A percentile compares a stretch with the other conserved stretches of the same genome.
Conservation (phyloP, 2,888 invertebrate species). For the Callinectes sapidus region DNA sequence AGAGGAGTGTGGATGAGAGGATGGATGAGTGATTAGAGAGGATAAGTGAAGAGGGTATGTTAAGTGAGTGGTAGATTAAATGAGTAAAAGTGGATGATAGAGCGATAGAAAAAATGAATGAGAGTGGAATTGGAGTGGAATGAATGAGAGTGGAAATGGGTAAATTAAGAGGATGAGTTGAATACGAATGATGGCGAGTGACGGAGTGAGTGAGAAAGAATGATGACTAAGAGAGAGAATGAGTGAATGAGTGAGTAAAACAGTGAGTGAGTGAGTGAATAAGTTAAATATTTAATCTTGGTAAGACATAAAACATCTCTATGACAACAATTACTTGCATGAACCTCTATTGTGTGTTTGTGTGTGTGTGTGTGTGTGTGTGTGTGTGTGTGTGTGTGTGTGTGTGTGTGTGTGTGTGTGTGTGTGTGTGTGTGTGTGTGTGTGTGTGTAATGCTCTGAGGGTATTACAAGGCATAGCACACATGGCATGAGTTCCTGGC, state of each 20-base stretch:
- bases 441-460: neutral
- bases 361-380: neutral
- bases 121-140: no score
- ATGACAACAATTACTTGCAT: neutral
- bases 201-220: neutral
- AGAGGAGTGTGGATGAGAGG: neutral
- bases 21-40: no score
- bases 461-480: neutral
- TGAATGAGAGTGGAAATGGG: no score
- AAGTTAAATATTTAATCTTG: neutral
- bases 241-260: neutral
- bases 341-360: neutral
- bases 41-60: no score
- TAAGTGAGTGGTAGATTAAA: no score
- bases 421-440: slow-evolving; percentile 10
- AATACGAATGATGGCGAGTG: no score
- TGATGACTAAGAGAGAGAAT: neutral
- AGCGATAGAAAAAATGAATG: neutral
- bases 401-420: neutral
- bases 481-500: neutral
- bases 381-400: neutral
- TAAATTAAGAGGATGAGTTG: no score
- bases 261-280: neutral
- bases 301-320: neutral
- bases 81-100: neutral